Conservation (phyloP, 2,113 vertebrate species). For the Psilopogon haemacephalus region DNA sequence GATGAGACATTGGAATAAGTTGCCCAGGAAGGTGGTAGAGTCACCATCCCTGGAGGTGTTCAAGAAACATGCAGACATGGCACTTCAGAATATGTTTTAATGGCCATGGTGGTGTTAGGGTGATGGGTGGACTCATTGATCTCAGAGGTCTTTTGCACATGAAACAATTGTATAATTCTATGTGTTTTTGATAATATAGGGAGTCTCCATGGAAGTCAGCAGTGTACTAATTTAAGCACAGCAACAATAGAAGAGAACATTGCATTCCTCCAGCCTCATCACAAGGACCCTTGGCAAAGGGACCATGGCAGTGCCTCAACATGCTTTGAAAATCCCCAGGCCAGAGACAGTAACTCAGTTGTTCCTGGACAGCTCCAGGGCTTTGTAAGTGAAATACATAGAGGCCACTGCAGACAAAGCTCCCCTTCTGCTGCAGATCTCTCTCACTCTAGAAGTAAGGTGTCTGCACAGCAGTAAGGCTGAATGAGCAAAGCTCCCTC, state of each 20-base stretch:
- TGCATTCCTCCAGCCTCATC: accelerated
- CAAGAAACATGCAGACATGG: too few species aligned
- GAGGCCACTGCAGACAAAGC: neutral
- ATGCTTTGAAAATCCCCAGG: neutral
- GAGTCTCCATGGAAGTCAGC: neutral
- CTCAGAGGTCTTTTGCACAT: too few species aligned
- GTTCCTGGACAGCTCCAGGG: neutral
- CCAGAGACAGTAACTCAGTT: accelerated
- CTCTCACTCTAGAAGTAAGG: accelerated
- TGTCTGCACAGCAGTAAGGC: neutral
- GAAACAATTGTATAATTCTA: too few species aligned
- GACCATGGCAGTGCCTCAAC: accelerated
- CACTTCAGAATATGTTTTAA: too few species aligned
- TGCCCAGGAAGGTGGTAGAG: too few species aligned
- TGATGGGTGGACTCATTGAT: too few species aligned
- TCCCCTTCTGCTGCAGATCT: neutral
- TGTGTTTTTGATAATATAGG: neutral
- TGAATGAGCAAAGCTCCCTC: neutral
- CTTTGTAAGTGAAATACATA: neutral
- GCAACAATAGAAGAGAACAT: neutral
- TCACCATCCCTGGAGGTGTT: too few species aligned
- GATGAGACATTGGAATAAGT: too few species aligned
- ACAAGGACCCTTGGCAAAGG: neutral
- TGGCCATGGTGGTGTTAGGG: too few species aligned
- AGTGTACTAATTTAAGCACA: neutral